Conservation (phyloP, 1,140 invertebrate genomes). For the Apocrypta bakeri region DNA sequence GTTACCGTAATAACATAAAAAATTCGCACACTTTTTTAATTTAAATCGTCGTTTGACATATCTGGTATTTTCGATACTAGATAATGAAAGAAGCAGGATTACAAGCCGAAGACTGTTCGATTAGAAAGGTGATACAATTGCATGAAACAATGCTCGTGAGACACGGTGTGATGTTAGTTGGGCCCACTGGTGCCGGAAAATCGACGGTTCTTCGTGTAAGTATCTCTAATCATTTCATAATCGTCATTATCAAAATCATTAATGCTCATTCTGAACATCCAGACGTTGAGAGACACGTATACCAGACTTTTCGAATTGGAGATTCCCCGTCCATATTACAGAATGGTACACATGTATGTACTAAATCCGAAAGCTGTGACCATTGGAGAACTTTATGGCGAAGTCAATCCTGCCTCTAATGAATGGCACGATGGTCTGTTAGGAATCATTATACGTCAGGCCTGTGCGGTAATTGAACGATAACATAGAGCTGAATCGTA, state of each 20-base stretch:
- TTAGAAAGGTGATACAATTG: conserved; percentile 88
- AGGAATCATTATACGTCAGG: conserved; percentile 81
- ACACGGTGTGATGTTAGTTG: conserved; percentile 95
- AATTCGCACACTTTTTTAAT: background rate
- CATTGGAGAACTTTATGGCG: conserved; percentile 92
- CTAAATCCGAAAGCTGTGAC: conserved; percentile 93
- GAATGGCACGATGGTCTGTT: conserved; percentile 94
- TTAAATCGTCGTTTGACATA: background rate
- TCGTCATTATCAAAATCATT: background rate
- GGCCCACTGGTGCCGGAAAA: conserved; percentile 90
- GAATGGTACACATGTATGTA: conserved; percentile 80
- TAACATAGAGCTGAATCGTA: background rate
- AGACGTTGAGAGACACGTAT: conserved; percentile 82
- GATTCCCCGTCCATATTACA: conserved; percentile 76
- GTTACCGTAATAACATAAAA: conserved; percentile 51
- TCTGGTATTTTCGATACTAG: conserved; percentile 49
- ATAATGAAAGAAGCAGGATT: conserved; percentile 75
- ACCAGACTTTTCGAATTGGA: conserved; percentile 76
- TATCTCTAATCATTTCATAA: background rate
- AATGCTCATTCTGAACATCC: background rate
- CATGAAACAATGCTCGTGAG: conserved; percentile 95
- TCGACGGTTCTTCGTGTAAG: conserved; percentile 80
- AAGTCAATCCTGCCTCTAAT: conserved; percentile 87
- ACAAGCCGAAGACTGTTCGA: conserved; percentile 79
- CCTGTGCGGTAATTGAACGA: conserved; percentile 76